phyloP scores from a whole-genome alignment of 2,113 vertebrate genomes.

The Trematomus loennbergii region DNA sequence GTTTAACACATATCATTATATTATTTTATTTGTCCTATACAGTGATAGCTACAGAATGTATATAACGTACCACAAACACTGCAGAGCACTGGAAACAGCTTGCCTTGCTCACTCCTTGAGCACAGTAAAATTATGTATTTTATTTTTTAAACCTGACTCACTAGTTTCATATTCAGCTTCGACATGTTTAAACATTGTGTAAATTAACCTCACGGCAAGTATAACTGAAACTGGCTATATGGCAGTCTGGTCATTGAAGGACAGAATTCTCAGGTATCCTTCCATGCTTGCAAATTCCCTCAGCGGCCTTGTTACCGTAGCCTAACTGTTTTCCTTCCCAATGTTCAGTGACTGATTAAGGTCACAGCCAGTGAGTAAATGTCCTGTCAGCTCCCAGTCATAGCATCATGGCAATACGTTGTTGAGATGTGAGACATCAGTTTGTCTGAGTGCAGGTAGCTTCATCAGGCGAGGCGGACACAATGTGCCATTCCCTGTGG shows the following conservation, averaged over 20 bases:
- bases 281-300: not conserved
- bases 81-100: not conserved
- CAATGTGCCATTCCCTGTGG: not conserved
- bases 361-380: constrained; percentile 15
- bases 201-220: not conserved
- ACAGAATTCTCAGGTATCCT: not conserved
- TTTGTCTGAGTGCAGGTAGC: constrained; percentile 20
- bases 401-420: not conserved
- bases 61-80: too few species aligned
- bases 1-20: not conserved
- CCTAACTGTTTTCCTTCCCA: not conserved
- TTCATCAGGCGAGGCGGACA: constrained; percentile 5
- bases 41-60: not conserved
- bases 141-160: too few species aligned
- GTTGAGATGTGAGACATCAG: constrained; percentile 15
- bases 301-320: not conserved
- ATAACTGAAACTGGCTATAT: not conserved
- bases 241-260: not conserved
- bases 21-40: not conserved
- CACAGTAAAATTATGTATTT: too few species aligned
- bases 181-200: not conserved
- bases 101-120: not conserved
- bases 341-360: constrained; percentile 28
- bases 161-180: not conserved
- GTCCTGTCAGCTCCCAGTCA: not conserved